Conservation (phyloP, 2,888 invertebrate species). For the Tiphia femorata region DNA sequence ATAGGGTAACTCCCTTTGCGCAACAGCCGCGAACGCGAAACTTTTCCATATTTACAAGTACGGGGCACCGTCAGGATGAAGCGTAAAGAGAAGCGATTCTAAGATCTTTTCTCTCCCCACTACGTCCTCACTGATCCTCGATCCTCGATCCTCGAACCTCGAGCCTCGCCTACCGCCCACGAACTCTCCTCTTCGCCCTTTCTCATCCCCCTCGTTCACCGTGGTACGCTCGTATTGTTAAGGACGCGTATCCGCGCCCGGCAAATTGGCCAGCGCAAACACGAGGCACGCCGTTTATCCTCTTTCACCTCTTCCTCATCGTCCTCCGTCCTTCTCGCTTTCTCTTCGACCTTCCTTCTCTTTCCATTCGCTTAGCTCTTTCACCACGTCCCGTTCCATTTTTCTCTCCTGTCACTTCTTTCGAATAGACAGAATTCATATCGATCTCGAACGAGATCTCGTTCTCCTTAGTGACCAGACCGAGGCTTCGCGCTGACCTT, state of each 20-base stretch:
- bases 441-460: neutral
- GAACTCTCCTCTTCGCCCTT: neutral
- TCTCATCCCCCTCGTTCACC: neutral
- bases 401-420: neutral
- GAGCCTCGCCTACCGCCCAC: too few species aligned
- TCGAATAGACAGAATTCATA: neutral
- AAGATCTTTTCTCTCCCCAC: neutral
- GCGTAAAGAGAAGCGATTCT: neutral
- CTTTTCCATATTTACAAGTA: neutral
- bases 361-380: neutral
- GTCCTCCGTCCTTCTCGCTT: neutral
- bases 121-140: neutral
- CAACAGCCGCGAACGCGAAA: neutral
- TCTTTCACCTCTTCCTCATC: slow-evolving; percentile 7
- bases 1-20: too few species aligned
- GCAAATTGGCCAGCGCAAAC: neutral
- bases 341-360: neutral
- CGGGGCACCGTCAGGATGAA: neutral
- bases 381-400: neutral
- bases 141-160: neutral
- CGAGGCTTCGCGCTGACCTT: neutral
- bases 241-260: neutral
- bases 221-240: neutral
- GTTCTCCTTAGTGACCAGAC: neutral
- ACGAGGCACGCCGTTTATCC: neutral